Base-by-base conservation (phyloP, 2,113 vertebrate genomes). In the Notothenia coriiceps region DNA sequence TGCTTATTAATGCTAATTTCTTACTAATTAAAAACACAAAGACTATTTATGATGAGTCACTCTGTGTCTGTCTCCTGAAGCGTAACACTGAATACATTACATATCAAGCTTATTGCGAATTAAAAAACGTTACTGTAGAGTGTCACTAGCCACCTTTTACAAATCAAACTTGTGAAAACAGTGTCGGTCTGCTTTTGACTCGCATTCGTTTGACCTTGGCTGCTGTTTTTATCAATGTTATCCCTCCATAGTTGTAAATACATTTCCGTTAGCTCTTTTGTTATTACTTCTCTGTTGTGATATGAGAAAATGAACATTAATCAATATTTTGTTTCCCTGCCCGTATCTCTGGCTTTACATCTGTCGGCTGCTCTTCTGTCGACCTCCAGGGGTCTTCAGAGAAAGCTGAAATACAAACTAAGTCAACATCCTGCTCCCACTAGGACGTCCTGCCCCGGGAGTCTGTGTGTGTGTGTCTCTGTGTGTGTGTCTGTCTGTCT, bases 401-500 rank as follows among this genome's bases (percentile, higher is more conserved):
- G 77, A 88, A 88, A 78, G 75, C 69, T 77, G 89, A 74, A 91
- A 92, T 80, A 44, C 90, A 91, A 85, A 84, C 91, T 90, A 92
- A 91, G 84, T 91, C 91, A 93, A 93, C 91, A 93, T 92, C 90
- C 91, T 91, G 86, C 83, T 90, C 87, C 85, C 87, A 57, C 79
- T 70, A 69, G 50, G 79, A 89, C 79, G 84, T 86, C 89, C 83
- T 93, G 82, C 83, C 85, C 64, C 29, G 5, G 67, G 70, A 80
- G 50, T 52, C 57, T 9, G 43, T 46, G 17, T 50, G 20, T 29
- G 22, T 29, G 49, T 40, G 51, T 43, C 40, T 25, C 22, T 35
- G 57, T 68, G 54, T 63, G 20, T 70, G 47, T 60, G 54, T 59
- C n/a, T n/a, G n/a, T n/a, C n/a, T n/a, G n/a, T n/a, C n/a, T n/a